phyloP scores from a whole-genome alignment of 2,797 vertebrate genomes.

The Psittacula echo region DNA sequence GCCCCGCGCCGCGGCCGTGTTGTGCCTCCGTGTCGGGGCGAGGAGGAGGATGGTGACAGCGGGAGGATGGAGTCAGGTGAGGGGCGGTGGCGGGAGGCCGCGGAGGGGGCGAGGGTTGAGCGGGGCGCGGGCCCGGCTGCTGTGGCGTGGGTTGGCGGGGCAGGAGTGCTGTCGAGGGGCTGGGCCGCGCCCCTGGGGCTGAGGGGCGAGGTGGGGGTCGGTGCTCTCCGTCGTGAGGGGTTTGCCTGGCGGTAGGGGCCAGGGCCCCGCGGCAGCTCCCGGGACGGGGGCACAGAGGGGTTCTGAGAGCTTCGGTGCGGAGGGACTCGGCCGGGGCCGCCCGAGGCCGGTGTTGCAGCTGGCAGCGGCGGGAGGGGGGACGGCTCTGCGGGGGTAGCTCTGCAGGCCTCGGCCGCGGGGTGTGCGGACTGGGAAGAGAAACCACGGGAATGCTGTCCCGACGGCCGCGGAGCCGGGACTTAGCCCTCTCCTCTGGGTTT shows the following conservation, averaged over 20 bases:
- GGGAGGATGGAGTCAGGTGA: conserved; percentile 19
- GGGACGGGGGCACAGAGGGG: too few species aligned
- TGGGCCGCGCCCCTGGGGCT: not conserved
- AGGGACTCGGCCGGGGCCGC: not conserved
- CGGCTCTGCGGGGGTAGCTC: not conserved
- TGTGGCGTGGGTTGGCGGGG: not conserved
- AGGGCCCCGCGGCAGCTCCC: not conserved
- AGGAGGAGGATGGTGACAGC: conserved; percentile 80
- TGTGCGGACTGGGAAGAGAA: not conserved
- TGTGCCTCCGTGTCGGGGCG: conserved; percentile 39
- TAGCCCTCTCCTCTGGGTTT: not conserved
- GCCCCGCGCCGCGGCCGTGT: not conserved
- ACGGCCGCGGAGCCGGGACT: not conserved
- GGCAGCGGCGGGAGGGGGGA: not conserved
- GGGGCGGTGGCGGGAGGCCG: not conserved
- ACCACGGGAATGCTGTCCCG: not conserved
- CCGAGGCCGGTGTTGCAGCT: not conserved
- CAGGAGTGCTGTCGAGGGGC: not conserved
- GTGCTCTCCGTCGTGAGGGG: not conserved
- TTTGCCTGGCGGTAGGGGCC: not conserved
- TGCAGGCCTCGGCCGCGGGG: not conserved
- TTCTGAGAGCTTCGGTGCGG: not conserved
- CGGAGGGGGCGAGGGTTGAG: not conserved
- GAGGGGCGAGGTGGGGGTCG: not conserved
- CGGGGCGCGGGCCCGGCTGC: not conserved